Base-by-base conservation (phyloP, 2,113 vertebrate genomes). In the Ptilorrhoa leucosticta region DNA sequence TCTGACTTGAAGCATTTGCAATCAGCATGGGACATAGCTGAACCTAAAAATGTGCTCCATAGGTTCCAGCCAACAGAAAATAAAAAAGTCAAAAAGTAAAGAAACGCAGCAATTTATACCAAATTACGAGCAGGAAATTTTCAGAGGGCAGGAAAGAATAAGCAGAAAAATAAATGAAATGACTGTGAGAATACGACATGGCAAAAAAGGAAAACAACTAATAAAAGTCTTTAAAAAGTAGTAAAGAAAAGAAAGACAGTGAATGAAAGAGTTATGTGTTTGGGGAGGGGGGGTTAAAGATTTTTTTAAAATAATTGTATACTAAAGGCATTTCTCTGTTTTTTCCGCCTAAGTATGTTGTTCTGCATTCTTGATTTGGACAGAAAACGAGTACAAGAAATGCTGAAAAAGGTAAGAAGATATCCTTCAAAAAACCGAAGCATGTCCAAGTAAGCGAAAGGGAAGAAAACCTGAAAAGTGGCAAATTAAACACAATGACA, bases 211-310 rank as follows among this genome's bases (percentile, higher is more conserved):
- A 69, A 95, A 94, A 9, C 19, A 89, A 35, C 69, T 20, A 61
- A 78, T 90, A 80, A 87, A 93, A 82, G 20, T 28, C 22, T 82
- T 78, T 61, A 8, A 84, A 95, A 95, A 87, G 20, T 66, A 76
- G 11, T 20, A 79, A 71, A 51, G 42, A 53, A 70, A 87, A 50
- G 37, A 56, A 71, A 86, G 45, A 54, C 11, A 45, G 15, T 18
- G 44, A 57, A 92, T 64, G 4, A 70, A 57, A 45, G 4, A 16
- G 12, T 24, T 10, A 27, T 28, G 15, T 48, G 13, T 40, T 33
- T 18, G 26, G 7, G 18, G 6, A 7, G 1, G 4, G 5, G 15
- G 2, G 2, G 24, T 33, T 50, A 33, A 47, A 35, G 4, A 22
- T 19, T 35, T 61, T 27, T 23, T 2, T 1, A 48, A 79, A 79